Evolutionary conservation across 1,140 invertebrate genomes (phyloP).

Genomic region (Hypsibius dujardini): DNA sequence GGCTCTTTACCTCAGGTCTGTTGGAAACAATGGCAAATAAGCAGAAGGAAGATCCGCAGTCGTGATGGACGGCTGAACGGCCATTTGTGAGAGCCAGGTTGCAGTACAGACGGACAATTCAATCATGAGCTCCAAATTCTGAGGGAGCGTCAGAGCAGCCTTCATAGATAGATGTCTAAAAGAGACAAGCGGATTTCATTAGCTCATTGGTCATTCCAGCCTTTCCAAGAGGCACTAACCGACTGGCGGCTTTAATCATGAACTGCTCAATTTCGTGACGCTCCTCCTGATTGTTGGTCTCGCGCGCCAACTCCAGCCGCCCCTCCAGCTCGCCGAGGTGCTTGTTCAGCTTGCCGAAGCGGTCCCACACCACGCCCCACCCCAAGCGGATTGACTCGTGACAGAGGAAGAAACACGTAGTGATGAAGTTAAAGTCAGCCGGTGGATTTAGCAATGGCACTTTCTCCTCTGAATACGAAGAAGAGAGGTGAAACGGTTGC

Average conservation of each 20-base stretch:
- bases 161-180: slow-evolving; percentile 33
- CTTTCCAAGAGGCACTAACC: slow-evolving; percentile 23
- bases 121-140: slow-evolving; percentile 45
- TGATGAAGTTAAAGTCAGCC: slow-evolving; percentile 53
- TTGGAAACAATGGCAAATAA: no score
- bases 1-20: no score
- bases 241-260: slow-evolving; percentile 45
- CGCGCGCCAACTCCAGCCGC: slow-evolving; percentile 34
- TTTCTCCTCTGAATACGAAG: background rate
- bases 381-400: slow-evolving; percentile 68
- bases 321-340: slow-evolving; percentile 57
- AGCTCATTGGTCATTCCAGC: no score
- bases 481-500: background rate
- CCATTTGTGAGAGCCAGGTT: slow-evolving; percentile 64
- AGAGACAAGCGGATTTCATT: no score
- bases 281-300: slow-evolving; percentile 34
- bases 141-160: slow-evolving; percentile 52
- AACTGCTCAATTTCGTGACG: slow-evolving; percentile 42
- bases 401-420: slow-evolving; percentile 72
- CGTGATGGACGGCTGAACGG: slow-evolving; percentile 29
- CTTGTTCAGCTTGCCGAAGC: slow-evolving; percentile 35
- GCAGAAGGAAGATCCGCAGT: background rate
- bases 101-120: slow-evolving; percentile 61
- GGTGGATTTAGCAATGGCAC: slow-evolving; percentile 24
- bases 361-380: slow-evolving; percentile 44